Conservation (phyloP, 1,140 invertebrate genomes). For the Leptinotarsa defecta region DNA sequence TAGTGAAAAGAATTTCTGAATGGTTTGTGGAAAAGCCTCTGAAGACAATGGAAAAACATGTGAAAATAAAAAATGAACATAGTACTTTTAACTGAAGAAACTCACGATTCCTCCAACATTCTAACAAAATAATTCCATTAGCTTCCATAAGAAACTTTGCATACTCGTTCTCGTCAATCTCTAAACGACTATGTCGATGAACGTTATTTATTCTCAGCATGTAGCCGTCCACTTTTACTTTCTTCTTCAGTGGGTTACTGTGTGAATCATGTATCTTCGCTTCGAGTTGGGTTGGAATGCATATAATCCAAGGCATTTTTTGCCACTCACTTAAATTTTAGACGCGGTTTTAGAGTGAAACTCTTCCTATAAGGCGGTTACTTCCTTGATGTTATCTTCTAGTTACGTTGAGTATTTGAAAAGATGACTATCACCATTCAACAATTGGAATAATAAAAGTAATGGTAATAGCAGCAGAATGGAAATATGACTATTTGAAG, state of each 20-base stretch:
- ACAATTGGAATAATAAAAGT: too few relatives aligned
- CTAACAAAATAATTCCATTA: not conserved
- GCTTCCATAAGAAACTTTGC: not conserved
- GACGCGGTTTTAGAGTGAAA: not conserved
- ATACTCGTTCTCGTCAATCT: not conserved
- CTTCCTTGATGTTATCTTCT: not conserved
- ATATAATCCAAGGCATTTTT: not conserved
- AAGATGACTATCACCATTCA: too few relatives aligned
- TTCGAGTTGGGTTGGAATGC: not conserved
- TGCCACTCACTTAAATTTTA: not conserved
- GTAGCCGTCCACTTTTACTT: not conserved
- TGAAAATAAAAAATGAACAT: too few relatives aligned
- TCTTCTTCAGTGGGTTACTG: conserved; percentile 4
- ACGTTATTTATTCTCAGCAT: not conserved
- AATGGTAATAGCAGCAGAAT: too few relatives aligned
- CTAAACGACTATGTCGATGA: not conserved
- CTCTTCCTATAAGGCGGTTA: not conserved
- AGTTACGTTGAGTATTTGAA: not conserved
- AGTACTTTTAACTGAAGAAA: too few relatives aligned
- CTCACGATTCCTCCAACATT: not conserved
- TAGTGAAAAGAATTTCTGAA: too few relatives aligned
- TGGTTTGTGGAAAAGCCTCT: too few relatives aligned
- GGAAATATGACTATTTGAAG: too few relatives aligned
- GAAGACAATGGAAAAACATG: too few relatives aligned
- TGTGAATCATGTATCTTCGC: conserved; percentile 5